Base-by-base conservation (phyloP, 92 coral and sea anemone species). In the Epizoanthus stellaris region DNA sequence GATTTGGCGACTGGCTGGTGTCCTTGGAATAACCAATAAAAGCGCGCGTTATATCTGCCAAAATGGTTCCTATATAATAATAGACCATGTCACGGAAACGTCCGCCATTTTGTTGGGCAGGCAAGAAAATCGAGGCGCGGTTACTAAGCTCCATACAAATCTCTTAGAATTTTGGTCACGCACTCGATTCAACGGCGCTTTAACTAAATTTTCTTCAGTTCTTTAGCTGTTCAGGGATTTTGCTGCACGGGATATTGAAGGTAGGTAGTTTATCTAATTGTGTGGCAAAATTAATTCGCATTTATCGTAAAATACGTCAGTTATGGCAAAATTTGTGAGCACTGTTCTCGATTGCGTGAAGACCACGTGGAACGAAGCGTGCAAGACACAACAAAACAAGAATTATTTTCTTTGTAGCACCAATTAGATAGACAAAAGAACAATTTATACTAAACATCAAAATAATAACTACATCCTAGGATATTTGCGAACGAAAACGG, bases 331-430 rank as follows among this genome's bases (percentile, higher is more conserved):
- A 43, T 43, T 1, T 43, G 47, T 43, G 47, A 43, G 47, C 52
- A 67, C 52, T 67, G 79, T 73, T 73, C 6, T 52, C 79, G 79
- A 73, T 73, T 73, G 79, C 79, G 79, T 73, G 79, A 73, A 53
- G 11, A 42, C 25, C 64, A 43, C 15, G 45, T 71, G 76, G 76
- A 73, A 73, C 63, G 79, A 73, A 73, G 79, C 64, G 77, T 49
- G 76, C n/a, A 71, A 71, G n/a, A 71, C 59, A 47, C 42, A 69
- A 69, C 74, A 69, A 69, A 69, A 69, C 74, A 36, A 69, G 42
- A 69, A 36, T 69, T 69, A 69, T 69, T 69, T 38, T 72, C 77
- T 72, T 72, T 72, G 77, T 72, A 36, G 74, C 38, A 36, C 42
- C 74, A 69, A 69, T 71, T 42, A 71, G 76, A 71, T 43, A 54